Evolutionary conservation across 2,113 vertebrate genomes (phyloP), one percentile per base, ranked within the genome.

Genomic region (Gallinago jamesoni): DNA sequence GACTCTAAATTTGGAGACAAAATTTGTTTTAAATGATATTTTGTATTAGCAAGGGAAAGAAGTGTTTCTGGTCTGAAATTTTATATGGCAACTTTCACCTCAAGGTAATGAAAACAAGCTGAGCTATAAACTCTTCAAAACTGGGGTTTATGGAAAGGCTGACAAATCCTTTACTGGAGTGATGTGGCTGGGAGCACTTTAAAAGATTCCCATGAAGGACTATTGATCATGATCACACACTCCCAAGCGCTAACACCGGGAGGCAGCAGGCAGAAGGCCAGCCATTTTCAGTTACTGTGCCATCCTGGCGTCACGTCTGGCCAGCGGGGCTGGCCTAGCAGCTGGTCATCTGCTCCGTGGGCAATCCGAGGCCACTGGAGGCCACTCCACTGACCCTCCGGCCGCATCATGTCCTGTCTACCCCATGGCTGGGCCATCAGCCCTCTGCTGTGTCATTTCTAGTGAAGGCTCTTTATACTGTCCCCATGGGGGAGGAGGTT

Each of bases 231-330:
- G 66, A 59, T 90, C 47, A 53, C 78, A 89, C 28, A 23, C n/a
- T 92, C 57, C 25, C 10, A 19, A 91, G 60, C 39, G 31, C 82
- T 94, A 43, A 82, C 79, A n/a, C 60, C 37, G 35, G 69, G 84
- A 86, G 88, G 7, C 63, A n/a, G 90, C 59, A 85, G 88, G 83
- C 94, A 91, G 56, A 41, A 24, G 82, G 27, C 73, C 80, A 52
- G 39, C 98, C 99, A 98, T 98, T 99, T 99, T 96, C 97, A 98
- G 98, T 99, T 98, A 99, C 94, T 27, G 35, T 96, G 96, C 98
- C 62, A 94, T 98, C 97, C 98, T 82, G 94, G 97, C 93, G 55
- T 98, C 77, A 63, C 80, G 96, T 98, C 97, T 39, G 66, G 97
- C 95, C 67, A 43, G 90, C 25, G 55, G 96, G 93, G 97, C 97